Evolutionary conservation across 2,113 vertebrate genomes (phyloP), one percentile per base, ranked within the genome.

Genomic region (Myrmophylax atrothorax): DNA sequence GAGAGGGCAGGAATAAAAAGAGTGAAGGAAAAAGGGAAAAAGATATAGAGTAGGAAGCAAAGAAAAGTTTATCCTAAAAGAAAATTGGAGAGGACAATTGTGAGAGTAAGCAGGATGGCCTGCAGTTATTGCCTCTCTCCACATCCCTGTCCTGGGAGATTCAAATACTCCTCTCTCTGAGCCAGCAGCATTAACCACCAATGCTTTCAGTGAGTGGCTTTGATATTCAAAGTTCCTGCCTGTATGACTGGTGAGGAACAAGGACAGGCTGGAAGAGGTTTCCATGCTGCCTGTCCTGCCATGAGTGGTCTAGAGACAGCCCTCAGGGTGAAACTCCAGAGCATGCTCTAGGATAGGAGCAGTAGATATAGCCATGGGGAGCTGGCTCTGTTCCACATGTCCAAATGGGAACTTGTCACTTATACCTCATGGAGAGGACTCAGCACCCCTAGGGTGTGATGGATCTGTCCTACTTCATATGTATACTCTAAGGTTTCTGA

Each of bases 231-330:
- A 29, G 14, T 15, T 22, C 40, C 22, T 24, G 5, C 2, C 28
- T 25, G 44, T 6, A 23, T 0, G 5, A 31, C 33, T 16, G 44
- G 9, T 0, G 3, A 77, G n/a, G 12, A 8, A 33, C 24, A 55
- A 37, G 25, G 28, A 25, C 17, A 40, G 59, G 14, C 18, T 88
- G 58, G 70, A 56, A 46, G 72, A 64, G 15, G 5, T n/a, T 84
- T 6, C 47, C 38, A 18, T 2, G 1, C 15, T 42, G 3, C 26
- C 23, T 56, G 29, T 15, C 4, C 6, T 69, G 28, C 81, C 28
- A 8, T 1, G 5, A 63, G 17, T 0, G 1, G 8, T 25, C 24
- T 28, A 53, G 72, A 73, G 40, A 20, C 6, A 33, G 9, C 4
- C 60, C 81, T 14, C 31, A 60, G n/a, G 9, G 44, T 72, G 44